These are phyloP conservation scores for Ginglymostoma cirratum DNA, from an alignment of 2,113 vertebrate genomes.

Conservation along the genomic window DNA sequence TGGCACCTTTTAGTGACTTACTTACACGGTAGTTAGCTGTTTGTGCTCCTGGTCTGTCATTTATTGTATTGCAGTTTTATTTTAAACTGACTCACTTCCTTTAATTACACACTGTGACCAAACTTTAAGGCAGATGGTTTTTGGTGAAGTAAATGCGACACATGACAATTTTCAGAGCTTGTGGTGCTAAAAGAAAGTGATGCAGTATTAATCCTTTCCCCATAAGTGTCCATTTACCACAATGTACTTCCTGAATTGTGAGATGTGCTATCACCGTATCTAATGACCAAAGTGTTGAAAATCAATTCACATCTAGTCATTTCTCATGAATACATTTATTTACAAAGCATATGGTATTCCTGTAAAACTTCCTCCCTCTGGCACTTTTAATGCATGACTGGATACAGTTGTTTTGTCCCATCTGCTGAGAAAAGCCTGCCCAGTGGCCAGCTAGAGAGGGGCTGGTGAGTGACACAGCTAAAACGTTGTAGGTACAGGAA, in stretches of 20 bases:
- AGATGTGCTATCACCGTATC: conserved; percentile 11
- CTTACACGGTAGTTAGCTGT: neutral
- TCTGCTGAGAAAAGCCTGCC: conserved; percentile 32
- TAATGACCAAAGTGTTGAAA: conserved; percentile 32
- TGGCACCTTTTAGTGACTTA: neutral
- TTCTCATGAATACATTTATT: conserved; percentile 38
- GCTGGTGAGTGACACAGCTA: conserved; percentile 31
- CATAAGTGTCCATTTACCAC: conserved; percentile 22
- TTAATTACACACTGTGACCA: neutral
- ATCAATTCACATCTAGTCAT: conserved; percentile 32
- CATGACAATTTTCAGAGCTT: neutral
- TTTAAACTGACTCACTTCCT: neutral
- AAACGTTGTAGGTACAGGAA: conserved; percentile 14
- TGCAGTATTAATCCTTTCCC: neutral
- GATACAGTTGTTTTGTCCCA: conserved; percentile 28
- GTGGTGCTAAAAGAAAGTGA: neutral
- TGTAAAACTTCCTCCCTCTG: conserved; percentile 33
- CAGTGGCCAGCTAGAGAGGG: neutral
- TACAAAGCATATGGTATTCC: conserved; percentile 36
- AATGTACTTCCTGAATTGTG: neutral
- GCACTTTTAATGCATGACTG: conserved; percentile 25
- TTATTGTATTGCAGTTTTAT: neutral
- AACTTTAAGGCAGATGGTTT: neutral
- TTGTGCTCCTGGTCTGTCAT: neutral
- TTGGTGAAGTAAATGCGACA: neutral